Base-by-base conservation (phyloP, 1,140 invertebrate genomes). In the Panonychus citri region DNA sequence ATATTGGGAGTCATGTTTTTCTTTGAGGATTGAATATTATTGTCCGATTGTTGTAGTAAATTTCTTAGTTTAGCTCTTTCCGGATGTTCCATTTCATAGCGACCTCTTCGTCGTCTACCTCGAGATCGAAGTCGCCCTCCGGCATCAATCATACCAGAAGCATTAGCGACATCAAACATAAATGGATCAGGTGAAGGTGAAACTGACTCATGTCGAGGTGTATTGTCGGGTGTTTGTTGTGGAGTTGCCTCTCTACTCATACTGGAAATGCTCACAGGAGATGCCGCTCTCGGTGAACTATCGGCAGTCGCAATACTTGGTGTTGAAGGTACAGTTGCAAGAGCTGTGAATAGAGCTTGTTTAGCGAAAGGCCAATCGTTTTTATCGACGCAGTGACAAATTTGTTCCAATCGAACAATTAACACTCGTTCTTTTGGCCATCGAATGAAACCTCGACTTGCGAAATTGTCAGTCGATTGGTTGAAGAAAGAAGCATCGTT, bases 341-440 rank as follows among this genome's bases (percentile, higher is more conserved):
- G n/a, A n/a, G 13, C 13, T 17, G 42, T 26, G 28, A 57, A 57
- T 19, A 53, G 51, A 42, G 51, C 30, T 40, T 60, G 59, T 30
- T 56, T 26, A 25, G 52, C 34, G n/a, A 50, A 54, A 21, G 85
- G 85, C 90, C 90, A 96, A 69, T 93, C 87, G 64, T 83, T 85
- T 49, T 84, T 81, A 66, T 95, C 89, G 19, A 95, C 79, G 21
- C 83, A 84, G 65, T 88, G 82, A 53, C 89, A 85, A 53, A 96
- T 85, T 63, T 91, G 85, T 65, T 90, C 85, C 53, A 96, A 73
- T 39, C 90, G 77, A 17, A 82, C 81, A 69, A 87, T 82, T 24
- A 90, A 74, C 0, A 83, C 83, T 62, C 81, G 78, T 64, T 89
- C 85, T 67, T 65, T 65, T 21, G 62, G 62, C 64, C 64, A 64